Evolutionary conservation across 1,140 invertebrate genomes (phyloP).

Genomic region (Harpegnathos saltator): DNA sequence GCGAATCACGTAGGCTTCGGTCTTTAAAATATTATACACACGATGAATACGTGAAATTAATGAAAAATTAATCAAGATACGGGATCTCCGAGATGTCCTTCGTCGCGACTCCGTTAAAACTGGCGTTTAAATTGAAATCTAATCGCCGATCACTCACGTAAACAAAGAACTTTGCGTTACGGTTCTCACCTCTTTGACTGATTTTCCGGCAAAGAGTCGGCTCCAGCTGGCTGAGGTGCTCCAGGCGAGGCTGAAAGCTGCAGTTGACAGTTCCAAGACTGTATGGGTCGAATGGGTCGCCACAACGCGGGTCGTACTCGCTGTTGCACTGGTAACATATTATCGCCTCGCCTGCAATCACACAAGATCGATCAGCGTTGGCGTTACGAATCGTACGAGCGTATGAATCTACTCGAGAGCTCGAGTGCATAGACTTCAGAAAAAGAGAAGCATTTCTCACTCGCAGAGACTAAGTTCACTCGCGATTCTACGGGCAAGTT

Average conservation of each 20-base stretch:
- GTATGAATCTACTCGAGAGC: no score
- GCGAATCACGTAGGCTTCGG: no score
- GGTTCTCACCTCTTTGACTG: conserved; percentile 88
- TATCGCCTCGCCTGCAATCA: conserved; percentile 86
- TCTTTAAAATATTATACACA: no score
- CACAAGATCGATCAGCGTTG: background rate
- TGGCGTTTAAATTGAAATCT: background rate
- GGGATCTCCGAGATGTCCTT: no score
- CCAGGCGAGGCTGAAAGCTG: conserved; percentile 89
- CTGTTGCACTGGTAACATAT: conserved; percentile 95
- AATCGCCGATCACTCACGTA: background rate
- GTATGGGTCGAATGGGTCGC: conserved; percentile 93
- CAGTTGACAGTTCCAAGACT: conserved; percentile 94
- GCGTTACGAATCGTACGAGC: no score
- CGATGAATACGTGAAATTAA: no score
- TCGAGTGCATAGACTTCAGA: no score
- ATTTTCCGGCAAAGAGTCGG: conserved; percentile 93
- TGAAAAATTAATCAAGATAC: no score
- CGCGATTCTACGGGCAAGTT: conserved; percentile 8
- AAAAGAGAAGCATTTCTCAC: background rate
- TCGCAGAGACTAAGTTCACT: background rate
- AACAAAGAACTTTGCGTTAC: background rate
- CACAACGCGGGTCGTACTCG: conserved; percentile 93
- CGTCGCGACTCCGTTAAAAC: no score
- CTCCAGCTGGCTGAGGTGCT: conserved; percentile 88